phyloP scores from a whole-genome alignment of 2,797 vertebrate genomes.

The Tokudaia muenninki region DNA sequence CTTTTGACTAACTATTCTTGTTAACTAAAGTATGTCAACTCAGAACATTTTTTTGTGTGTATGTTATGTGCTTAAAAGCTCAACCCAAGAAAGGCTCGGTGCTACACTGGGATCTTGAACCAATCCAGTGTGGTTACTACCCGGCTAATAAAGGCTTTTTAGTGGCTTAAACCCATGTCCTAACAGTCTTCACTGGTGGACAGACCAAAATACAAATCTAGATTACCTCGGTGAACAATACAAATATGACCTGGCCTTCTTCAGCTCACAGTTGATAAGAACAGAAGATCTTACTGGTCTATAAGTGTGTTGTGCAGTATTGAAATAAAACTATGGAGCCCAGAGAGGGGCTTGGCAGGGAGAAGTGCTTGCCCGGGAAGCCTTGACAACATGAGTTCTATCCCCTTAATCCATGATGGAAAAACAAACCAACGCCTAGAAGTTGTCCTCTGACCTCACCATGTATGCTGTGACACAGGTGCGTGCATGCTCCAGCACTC shows the following conservation, averaged over 20 bases:
- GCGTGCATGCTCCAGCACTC: too few species aligned
- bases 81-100: not conserved
- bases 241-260: not conserved
- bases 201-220: not conserved
- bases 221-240: not conserved
- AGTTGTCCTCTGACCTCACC: not conserved
- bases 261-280: not conserved
- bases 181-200: not conserved
- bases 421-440: too few species aligned
- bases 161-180: not conserved
- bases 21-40: not conserved
- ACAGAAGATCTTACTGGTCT: not conserved
- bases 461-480: too few species aligned
- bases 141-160: not conserved
- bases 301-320: not conserved
- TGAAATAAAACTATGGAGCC: not conserved
- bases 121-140: not conserved
- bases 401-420: not conserved
- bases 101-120: not conserved
- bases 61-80: not conserved
- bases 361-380: not conserved
- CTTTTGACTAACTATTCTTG: not conserved
- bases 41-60: not conserved
- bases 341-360: not conserved
- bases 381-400: not conserved